A percentile compares a stretch with the other conserved stretches of the same genome.
Evolutionary conservation across 1,140 invertebrate species (phyloP).

Genomic region (Coelopa frigida): DNA sequence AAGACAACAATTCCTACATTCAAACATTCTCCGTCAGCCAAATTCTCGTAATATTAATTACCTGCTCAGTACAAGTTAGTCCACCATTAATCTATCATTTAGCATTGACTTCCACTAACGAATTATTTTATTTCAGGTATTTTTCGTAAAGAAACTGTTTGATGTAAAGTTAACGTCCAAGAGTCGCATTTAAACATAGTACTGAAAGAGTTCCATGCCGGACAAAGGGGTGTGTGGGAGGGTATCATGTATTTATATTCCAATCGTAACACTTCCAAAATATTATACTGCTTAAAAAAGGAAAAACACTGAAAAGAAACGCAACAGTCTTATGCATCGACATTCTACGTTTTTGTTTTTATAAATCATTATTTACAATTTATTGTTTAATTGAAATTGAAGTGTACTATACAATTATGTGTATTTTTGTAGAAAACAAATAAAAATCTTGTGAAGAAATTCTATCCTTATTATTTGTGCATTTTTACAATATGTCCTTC

Average conservation of each 20-base stretch:
- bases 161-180: conserved; percentile 53
- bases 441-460: too few relatives aligned
- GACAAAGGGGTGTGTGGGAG: neutral
- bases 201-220: neutral
- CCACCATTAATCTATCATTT: neutral
- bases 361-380: too few relatives aligned
- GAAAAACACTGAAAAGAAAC: too few relatives aligned
- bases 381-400: too few relatives aligned
- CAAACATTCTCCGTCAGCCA: conserved; percentile 80
- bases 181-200: conserved; percentile 30
- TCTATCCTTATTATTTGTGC: too few relatives aligned
- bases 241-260: neutral
- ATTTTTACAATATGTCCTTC: too few relatives aligned
- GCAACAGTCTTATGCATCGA: too few relatives aligned
- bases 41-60: conserved; percentile 70
- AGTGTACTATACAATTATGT: too few relatives aligned
- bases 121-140: conserved; percentile 59
- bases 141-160: conserved; percentile 83
- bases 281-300: too few relatives aligned
- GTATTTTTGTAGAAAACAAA: too few relatives aligned
- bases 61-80: conserved; percentile 51
- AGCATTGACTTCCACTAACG: neutral
- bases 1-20: conserved; percentile 79
- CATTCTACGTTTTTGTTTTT: too few relatives aligned
- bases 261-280: too few relatives aligned